Percentiles rank a stretch among this genome's conserved stretches.
Evolutionary conservation across 2,113 vertebrate genomes (phyloP).

Genomic region (Mus musculus): GRCm39 chr6:81261001-81261500

Average conservation of each 20-base stretch:
- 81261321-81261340: neutral
- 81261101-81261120: neutral
- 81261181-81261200: neutral
- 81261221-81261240: neutral
- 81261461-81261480: neutral
- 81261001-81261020: neutral
- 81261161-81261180: neutral
- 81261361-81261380: neutral
- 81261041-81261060: neutral
- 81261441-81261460: neutral
- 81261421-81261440: neutral
- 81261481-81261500: neutral
- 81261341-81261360: neutral
- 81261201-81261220: neutral
- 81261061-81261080: neutral
- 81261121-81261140: no score
- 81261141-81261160: no score
- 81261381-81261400: neutral
- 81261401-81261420: neutral
- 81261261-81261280: neutral
- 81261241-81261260: neutral
- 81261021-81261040: neutral
- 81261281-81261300: neutral
- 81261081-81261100: neutral
- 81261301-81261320: neutral